Percentiles rank a stretch among this genome's conserved stretches.
phyloP scores from a whole-genome alignment of 2,113 vertebrate genomes.

The Mormyrus iriodes region DNA sequence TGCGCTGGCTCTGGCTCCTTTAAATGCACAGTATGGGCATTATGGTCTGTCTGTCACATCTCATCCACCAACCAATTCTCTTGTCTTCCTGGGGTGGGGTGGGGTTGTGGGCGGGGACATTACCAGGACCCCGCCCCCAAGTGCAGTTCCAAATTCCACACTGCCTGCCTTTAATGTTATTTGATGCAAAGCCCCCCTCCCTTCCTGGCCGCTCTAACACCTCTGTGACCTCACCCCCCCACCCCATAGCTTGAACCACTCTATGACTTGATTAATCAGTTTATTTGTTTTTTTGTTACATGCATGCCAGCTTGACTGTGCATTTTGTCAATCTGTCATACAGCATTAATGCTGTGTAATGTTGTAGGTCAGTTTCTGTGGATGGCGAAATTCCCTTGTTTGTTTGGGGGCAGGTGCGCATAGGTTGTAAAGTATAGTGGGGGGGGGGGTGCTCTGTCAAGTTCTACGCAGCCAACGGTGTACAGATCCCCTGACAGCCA shows the following conservation, averaged over 20 bases:
- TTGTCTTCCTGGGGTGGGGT: slow-evolving; percentile 14
- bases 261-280: slow-evolving; percentile 22
- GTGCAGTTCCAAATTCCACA: slow-evolving; percentile 44
- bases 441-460: not conserved
- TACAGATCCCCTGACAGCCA: not conserved
- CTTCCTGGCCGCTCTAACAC: slow-evolving; percentile 29
- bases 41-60: slow-evolving; percentile 52
- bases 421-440: not conserved
- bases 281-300: slow-evolving; percentile 16
- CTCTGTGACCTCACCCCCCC: slow-evolving; percentile 42
- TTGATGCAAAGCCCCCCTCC: slow-evolving; percentile 35
- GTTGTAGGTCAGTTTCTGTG: slow-evolving; percentile 25
- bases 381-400: slow-evolving; percentile 24
- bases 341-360: slow-evolving; percentile 26
- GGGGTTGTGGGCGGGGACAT: slow-evolving; percentile 26
- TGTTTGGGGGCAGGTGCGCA: not conserved
- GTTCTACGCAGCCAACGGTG: not conserved
- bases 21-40: slow-evolving; percentile 59
- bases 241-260: slow-evolving; percentile 38
- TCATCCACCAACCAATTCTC: slow-evolving; percentile 40
- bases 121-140: slow-evolving; percentile 32
- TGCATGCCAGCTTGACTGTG: slow-evolving; percentile 27
- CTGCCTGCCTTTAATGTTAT: slow-evolving; percentile 46
- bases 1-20: slow-evolving; percentile 57
- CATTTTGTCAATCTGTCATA: slow-evolving; percentile 46